Percentiles rank a stretch among this genome's conserved stretches.
phyloP scores from a whole-genome alignment of 2,888 invertebrate genomes.

The Hydraecia micacea region DNA sequence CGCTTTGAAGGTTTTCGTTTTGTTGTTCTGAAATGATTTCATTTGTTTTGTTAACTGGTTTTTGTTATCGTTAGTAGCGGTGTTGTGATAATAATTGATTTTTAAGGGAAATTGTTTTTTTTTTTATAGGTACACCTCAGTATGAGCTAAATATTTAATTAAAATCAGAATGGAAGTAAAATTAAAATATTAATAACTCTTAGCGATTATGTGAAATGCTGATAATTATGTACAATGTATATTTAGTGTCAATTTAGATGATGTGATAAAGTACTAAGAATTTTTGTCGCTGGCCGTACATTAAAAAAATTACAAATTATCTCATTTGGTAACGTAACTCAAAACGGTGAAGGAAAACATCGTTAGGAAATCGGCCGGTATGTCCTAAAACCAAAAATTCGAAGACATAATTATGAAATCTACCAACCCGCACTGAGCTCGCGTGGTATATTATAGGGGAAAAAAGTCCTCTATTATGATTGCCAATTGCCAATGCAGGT shows the following conservation, averaged over 20 bases:
- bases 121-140: background rate
- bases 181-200: background rate
- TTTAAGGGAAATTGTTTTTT: background rate
- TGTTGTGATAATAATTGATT: background rate
- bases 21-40: conserved; percentile 22
- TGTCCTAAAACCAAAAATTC: background rate
- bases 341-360: background rate
- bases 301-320: background rate
- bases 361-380: background rate
- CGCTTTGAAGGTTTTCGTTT: background rate
- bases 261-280: background rate
- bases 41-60: conserved; percentile 10
- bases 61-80: background rate
- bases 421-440: background rate
- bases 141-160: background rate
- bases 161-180: background rate
- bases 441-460: too few relatives aligned
- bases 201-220: too few relatives aligned
- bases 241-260: background rate
- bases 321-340: background rate
- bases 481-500: background rate
- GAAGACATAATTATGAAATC: background rate
- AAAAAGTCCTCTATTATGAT: background rate
- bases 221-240: background rate
- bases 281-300: background rate